Evolutionary conservation across 2,888 invertebrate species (phyloP).

Genomic region (Didymodactylos carnosus): DNA sequence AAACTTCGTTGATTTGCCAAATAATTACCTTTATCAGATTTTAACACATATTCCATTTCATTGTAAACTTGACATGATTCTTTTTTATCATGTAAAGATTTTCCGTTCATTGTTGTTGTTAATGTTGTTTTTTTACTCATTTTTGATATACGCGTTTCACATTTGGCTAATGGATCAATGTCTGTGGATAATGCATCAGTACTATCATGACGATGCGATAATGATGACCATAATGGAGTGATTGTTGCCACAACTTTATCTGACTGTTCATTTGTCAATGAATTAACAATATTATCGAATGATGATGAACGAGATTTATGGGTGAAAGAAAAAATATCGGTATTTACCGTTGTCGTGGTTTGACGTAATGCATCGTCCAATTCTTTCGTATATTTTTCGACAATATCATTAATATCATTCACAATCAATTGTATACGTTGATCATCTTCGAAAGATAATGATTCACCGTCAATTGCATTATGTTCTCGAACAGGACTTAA

Average conservation of each 20-base stretch:
- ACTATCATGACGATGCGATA: background rate
- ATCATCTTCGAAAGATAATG: background rate
- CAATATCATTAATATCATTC: background rate
- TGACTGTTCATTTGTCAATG: background rate
- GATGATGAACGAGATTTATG: background rate
- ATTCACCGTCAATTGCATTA: too few species aligned
- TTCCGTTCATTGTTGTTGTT: background rate
- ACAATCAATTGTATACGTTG: background rate
- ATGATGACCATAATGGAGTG: background rate
- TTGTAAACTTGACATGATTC: background rate
- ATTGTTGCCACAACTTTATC: too few species aligned
- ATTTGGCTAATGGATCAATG: too few species aligned
- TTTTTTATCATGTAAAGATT: background rate
- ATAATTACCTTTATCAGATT: background rate
- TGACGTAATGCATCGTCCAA: background rate
- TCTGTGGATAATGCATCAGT: too few species aligned
- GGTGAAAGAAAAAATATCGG: too few species aligned
- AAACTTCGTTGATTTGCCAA: background rate
- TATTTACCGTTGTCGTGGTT: background rate
- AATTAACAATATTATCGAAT: background rate
- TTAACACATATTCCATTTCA: background rate
- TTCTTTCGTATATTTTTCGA: background rate
- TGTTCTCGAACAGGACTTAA: background rate
- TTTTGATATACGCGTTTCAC: background rate
- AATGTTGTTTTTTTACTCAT: background rate